These are phyloP conservation scores for Gracilinanus agilis DNA, from an alignment of 2,113 vertebrate genomes.

Conservation along the genomic window DNA sequence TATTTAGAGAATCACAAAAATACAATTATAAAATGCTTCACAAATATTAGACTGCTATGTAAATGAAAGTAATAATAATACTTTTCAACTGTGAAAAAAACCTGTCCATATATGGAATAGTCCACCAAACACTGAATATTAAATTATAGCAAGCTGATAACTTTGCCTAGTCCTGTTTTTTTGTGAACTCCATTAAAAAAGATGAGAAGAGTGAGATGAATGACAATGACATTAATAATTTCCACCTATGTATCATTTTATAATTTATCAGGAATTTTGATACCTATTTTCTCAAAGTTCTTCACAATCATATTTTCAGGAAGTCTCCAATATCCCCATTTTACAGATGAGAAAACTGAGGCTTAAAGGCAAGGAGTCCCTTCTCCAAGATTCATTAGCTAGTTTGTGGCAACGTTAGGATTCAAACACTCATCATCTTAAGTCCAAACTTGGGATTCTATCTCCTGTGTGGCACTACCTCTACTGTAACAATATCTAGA, in stretches of 20 bases:
- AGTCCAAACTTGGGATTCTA: background rate
- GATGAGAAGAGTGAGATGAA: background rate
- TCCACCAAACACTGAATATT: background rate
- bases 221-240: background rate
- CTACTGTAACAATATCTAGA: background rate
- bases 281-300: background rate
- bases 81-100: background rate
- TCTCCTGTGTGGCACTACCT: background rate
- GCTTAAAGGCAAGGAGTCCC: background rate
- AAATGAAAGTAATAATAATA: background rate
- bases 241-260: background rate
- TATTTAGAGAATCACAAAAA: background rate
- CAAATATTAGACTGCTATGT: background rate
- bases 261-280: background rate
- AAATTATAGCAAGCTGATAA: background rate
- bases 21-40: background rate
- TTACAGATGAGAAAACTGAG: background rate
- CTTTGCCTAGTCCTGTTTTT: background rate
- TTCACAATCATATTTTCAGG: background rate
- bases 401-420: background rate
- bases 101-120: background rate
- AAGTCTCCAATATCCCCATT: background rate
- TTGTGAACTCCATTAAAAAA: background rate
- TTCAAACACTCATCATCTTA: background rate
- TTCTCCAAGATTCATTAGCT: background rate